Conservation (phyloP, 2,888 invertebrate genomes). For the Scaptomyza reducta region DNA sequence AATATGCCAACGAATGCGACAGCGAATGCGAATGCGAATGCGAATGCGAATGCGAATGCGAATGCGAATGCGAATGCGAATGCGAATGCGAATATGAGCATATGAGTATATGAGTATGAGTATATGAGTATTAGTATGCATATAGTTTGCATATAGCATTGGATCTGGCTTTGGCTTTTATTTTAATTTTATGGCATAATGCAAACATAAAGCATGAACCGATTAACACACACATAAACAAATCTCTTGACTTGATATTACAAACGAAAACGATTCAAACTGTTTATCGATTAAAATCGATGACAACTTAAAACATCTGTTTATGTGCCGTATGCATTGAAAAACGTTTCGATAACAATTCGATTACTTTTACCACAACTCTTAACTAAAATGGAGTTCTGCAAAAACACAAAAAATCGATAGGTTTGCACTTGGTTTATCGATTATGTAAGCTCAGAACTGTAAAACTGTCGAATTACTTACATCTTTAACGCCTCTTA, state of each 20-base stretch:
- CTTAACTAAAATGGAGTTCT: background rate
- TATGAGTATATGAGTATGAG: background rate
- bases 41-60: constrained; percentile 3
- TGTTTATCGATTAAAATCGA: background rate
- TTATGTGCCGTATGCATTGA: background rate
- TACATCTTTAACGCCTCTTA: too few species aligned
- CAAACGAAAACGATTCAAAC: background rate
- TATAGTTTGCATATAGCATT: constrained; percentile 43
- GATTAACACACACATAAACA: constrained; percentile 44
- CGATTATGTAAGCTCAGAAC: background rate
- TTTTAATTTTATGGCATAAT: constrained; percentile 66
- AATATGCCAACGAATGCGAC: constrained; percentile 1
- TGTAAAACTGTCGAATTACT: background rate
- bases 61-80: background rate
- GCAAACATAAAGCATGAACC: constrained; percentile 57
- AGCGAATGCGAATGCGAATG: background rate
- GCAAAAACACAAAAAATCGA: background rate
- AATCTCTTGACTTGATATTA: background rate
- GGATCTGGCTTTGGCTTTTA: constrained; percentile 35
- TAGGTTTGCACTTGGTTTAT: background rate
- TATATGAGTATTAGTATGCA: background rate
- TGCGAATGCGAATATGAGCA: background rate
- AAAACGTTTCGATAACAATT: background rate
- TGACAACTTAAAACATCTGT: background rate
- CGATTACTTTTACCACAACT: background rate